These are phyloP conservation scores for Nibea albiflora DNA, from an alignment of 2,113 vertebrate genomes.

Conservation along the genomic window DNA sequence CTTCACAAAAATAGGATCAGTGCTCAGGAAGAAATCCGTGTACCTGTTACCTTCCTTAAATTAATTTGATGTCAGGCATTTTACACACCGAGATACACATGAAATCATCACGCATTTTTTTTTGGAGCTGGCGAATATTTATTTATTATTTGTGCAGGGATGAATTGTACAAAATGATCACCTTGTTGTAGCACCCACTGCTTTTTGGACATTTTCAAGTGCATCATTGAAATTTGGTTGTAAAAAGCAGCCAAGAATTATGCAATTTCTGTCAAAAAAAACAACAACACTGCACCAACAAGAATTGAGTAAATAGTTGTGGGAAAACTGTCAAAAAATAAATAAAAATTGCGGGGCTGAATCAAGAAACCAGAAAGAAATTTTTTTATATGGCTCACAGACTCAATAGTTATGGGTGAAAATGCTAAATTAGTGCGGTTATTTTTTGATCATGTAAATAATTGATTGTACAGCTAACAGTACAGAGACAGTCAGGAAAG, in stretches of 20 bases:
- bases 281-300: not conserved
- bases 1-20: not conserved
- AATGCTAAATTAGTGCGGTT: not conserved
- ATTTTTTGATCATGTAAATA: not conserved
- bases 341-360: not conserved
- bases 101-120: too few species aligned
- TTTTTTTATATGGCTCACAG: not conserved
- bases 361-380: not conserved
- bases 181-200: too few species aligned
- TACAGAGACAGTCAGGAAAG: too few species aligned
- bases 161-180: not conserved
- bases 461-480: too few species aligned
- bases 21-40: not conserved
- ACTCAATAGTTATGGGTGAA: not conserved
- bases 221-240: not conserved
- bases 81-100: too few species aligned
- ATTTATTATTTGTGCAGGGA: not conserved
- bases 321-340: not conserved
- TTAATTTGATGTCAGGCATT: too few species aligned
- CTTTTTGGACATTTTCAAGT: too few species aligned
- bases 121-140: too few species aligned
- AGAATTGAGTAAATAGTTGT: not conserved
- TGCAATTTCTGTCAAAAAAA: too few species aligned
- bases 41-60: too few species aligned
- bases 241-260: not conserved